Base-by-base conservation (phyloP, 2,797 vertebrate genomes). In the Gadopsis bispinosus region DNA sequence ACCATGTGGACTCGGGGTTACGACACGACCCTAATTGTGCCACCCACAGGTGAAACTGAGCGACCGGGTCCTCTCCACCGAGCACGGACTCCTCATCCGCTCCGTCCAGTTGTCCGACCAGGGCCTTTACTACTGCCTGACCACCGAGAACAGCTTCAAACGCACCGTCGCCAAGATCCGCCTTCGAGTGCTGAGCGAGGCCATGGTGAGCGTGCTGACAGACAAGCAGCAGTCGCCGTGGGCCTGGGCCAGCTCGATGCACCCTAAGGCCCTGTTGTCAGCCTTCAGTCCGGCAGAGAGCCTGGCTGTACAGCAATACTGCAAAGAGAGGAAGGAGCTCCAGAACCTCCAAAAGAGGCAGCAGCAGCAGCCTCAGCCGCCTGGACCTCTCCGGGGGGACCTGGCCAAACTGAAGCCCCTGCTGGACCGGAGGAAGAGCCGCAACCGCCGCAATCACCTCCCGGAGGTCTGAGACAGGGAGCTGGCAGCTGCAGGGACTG, bases 111-210 rank as follows among this genome's bases (percentile, higher is more conserved):
- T 94, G 55, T 95, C 95, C 0, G 98, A 99, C 92, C 96, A 96
- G 85, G 98, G 98, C 7, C 94, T 98, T 0, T 99, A 99, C 89
- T 97, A 98, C 90, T 99, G 98, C 93, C 96, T 99, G 7, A 97
- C 97, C 1, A 97, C 97, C 0, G 98, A 99, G 86, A 99, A 99
- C 72, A 87, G 89, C 90, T 99, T 99, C 94, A 99, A 99, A 77
- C 97, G 98, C 93, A 99, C 98, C 10, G 94, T 99, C 56, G 96
- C 97, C 50, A 99, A 99, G 92, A 96, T 99, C 87, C 98, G 96
- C 63, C 96, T 99, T 87, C 96, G 95, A 19, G 96, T 99, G 74
- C 86, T 99, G 80, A 96, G 96, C 78, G 94, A 96, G 0, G 95
- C 97, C 51, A 91, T 95, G 91, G 96, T 98, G 88, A 94, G 95